Evolutionary conservation across 2,113 vertebrate genomes (phyloP).

Genomic region (Caranx melampygus): DNA sequence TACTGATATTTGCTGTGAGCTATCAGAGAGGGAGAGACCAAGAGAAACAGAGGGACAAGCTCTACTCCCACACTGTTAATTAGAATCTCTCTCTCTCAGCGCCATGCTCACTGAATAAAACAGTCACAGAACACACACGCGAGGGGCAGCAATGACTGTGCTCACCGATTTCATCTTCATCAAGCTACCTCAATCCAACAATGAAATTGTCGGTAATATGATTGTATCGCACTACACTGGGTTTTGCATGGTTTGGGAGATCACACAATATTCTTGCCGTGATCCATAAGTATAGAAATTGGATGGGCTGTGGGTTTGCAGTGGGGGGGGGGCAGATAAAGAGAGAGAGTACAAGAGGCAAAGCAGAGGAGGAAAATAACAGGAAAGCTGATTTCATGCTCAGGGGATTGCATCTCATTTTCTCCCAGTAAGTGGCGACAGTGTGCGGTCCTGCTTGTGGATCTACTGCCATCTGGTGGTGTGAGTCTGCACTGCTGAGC

Average conservation of each 20-base stretch:
- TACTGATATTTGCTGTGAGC: constrained; percentile 79
- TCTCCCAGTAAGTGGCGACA: constrained; percentile 19
- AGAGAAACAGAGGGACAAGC: constrained; percentile 50
- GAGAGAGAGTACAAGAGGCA: constrained; percentile 49
- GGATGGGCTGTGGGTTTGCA: constrained; percentile 31
- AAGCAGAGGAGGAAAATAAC: constrained; percentile 70
- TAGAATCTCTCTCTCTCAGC: constrained; percentile 69
- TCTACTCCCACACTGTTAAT: constrained; percentile 76
- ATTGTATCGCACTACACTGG: constrained; percentile 30
- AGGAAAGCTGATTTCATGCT: constrained; percentile 82
- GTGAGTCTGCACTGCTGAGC: not conserved
- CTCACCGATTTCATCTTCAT: constrained; percentile 20
- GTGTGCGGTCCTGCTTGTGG: constrained; percentile 31
- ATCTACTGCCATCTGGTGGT: constrained; percentile 79
- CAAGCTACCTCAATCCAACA: constrained; percentile 16
- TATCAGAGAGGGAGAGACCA: constrained; percentile 50
- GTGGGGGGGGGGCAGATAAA: constrained; percentile 14
- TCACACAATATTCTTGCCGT: constrained; percentile 41
- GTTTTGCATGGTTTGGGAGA: constrained; percentile 51
- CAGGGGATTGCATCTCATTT: constrained; percentile 79
- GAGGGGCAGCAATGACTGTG: constrained; percentile 8
- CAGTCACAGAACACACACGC: constrained; percentile 27
- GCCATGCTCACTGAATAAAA: constrained; percentile 55
- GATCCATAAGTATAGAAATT: constrained; percentile 56
- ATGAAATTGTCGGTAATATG: constrained; percentile 21